These are phyloP conservation scores for Drosophila orosa DNA, from an alignment of 1,140 invertebrate species.

Conservation along the genomic window DNA sequence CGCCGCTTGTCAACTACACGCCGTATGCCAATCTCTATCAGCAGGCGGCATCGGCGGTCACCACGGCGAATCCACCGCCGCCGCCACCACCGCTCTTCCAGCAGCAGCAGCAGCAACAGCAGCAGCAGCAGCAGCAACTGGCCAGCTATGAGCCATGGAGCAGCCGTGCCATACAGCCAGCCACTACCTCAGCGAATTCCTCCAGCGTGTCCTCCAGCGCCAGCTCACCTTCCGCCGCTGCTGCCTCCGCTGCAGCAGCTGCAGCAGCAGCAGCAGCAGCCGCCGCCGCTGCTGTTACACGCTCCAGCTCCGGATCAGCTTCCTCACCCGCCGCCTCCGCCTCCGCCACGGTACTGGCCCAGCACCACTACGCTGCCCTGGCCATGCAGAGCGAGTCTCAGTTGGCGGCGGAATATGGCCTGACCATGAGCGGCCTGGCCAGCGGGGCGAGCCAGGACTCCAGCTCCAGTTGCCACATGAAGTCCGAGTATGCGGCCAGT, in stretches of 20 bases:
- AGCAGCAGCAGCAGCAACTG: slow-evolving; percentile 13
- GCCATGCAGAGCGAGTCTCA: slow-evolving; percentile 80
- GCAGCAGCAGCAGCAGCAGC: slow-evolving; percentile 13
- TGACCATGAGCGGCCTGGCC: slow-evolving; percentile 74
- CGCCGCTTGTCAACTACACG: slow-evolving; percentile 46
- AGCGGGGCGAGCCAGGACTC: slow-evolving; percentile 63
- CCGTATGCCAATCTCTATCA: slow-evolving; percentile 76
- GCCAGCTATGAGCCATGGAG: slow-evolving; percentile 40
- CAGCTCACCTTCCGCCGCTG: slow-evolving; percentile 11
- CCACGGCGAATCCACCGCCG: slow-evolving; percentile 21
- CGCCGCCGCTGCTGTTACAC: neutral
- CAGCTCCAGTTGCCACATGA: slow-evolving; percentile 67
- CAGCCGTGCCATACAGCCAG: slow-evolving; percentile 41
- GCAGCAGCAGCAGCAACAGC: slow-evolving; percentile 18
- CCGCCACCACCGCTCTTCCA: slow-evolving; percentile 53
- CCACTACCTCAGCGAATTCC: slow-evolving; percentile 39
- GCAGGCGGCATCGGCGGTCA: slow-evolving; percentile 28
- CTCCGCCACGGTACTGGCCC: slow-evolving; percentile 21
- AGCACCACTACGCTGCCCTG: slow-evolving; percentile 69
- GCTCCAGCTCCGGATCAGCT: slow-evolving; percentile 4
- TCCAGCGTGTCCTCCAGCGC: slow-evolving; percentile 19
- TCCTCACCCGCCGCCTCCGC: slow-evolving; percentile 13
- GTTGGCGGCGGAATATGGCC: slow-evolving; percentile 72
- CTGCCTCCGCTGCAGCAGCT: neutral
- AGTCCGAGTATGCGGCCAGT: slow-evolving; percentile 68